Percentiles rank a stretch among this genome's conserved stretches.
These are phyloP conservation scores for Leucoraja ocellata DNA, from an alignment of 2,797 vertebrate genomes.

Conservation along the genomic window DNA sequence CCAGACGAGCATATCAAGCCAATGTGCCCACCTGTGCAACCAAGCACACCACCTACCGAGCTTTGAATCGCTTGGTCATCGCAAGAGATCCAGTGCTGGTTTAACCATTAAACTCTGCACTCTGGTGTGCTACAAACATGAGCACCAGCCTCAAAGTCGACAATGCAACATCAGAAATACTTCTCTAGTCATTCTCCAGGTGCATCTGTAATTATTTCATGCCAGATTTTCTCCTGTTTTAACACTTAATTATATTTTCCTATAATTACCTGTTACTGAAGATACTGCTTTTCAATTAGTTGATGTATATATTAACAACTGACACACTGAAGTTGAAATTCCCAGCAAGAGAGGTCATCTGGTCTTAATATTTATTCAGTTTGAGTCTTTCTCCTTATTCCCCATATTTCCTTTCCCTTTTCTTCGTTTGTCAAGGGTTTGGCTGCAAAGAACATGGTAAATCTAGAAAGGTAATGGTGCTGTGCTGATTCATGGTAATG, in stretches of 20 bases:
- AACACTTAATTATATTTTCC: constrained; percentile 5
- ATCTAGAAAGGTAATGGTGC: background rate
- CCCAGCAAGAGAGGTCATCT: too few relatives aligned
- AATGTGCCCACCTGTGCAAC: background rate
- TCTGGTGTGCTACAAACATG: background rate
- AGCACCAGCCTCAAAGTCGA: background rate
- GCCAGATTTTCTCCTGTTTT: constrained; percentile 19
- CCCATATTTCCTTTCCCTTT: background rate
- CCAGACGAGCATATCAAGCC: background rate
- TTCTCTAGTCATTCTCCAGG: background rate
- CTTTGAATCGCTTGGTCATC: background rate
- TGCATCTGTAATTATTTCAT: constrained; percentile 21
- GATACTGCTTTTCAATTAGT: background rate
- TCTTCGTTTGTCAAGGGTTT: background rate
- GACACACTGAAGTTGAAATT: background rate
- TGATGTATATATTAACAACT: background rate
- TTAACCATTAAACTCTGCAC: background rate
- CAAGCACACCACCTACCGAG: background rate
- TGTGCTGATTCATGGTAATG: background rate
- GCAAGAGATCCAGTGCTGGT: background rate
- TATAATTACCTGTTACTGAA: constrained; percentile 13
- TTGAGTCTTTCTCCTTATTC: background rate
- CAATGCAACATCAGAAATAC: background rate
- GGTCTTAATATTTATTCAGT: too few relatives aligned
- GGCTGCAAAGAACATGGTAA: background rate